Base-by-base conservation (phyloP, 2,888 invertebrate species). In the Calameuta idolon region DNA sequence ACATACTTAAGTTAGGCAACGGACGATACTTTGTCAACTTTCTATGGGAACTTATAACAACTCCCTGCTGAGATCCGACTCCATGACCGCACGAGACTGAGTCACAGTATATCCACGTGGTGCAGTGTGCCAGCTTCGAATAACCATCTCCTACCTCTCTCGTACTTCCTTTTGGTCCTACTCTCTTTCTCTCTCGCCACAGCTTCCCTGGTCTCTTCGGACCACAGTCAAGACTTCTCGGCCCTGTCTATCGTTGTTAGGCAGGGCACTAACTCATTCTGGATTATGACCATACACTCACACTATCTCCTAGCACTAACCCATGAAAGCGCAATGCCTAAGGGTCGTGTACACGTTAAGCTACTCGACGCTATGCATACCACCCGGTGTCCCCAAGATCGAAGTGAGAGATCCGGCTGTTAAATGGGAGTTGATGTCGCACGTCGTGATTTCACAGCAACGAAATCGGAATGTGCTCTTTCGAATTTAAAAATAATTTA, bases 21-120 rank as follows among this genome's bases (percentile, higher is more conserved):
- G 78, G 78, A 78, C 78, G 75, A 76, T 76, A 78, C 78, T 78
- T 78, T 78, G 78, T 78, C 78, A 78, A 78, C 78, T 78, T 78
- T 78, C 78, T 78, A 78, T 78, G 78, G 78, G 78, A 78, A 78
- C 78, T 78, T 78, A 78, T 78, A 78, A 78, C 79, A 79, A 77
- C 79, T 77, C 79, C 78, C 78, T 73, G 77, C 75, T 79, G 75
- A 75, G 77, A 77, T 79, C 79, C 77, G 75, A 75, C 79, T 78
- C 79, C 77, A 75, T 79, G 78, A 78, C 75, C 76, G 75, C 73
- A 73, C 73, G 75, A 33, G 71, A 71, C 71, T 71, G 71, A 31
- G 71, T 31, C 71, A 71, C 33, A 71, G 31, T 71, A 71, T 71
- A 33, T 71, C 77, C 77, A 78, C 78, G 78, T 71, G 75, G 75